Conservation (phyloP, 2,113 vertebrate genomes). For the Oenanthe oenanthe region DNA sequence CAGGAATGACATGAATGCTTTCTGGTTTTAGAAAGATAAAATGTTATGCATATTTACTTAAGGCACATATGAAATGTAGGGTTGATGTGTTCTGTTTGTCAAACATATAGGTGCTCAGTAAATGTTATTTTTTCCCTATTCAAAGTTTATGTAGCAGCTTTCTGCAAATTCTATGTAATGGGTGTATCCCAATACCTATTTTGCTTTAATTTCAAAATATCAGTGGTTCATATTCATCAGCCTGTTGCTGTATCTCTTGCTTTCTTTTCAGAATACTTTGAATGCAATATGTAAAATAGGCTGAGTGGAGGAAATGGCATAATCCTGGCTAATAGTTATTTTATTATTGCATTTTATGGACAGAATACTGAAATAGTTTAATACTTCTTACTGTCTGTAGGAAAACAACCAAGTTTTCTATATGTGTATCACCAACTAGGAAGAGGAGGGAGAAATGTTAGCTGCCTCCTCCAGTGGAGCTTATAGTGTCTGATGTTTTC, state of each 20-base stretch:
- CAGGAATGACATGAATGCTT: neutral
- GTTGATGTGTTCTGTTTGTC: neutral
- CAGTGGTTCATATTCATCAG: neutral
- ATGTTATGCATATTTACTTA: neutral
- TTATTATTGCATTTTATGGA: neutral
- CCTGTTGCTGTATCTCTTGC: neutral
- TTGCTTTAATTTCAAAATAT: neutral
- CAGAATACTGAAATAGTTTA: neutral
- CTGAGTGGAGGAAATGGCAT: neutral
- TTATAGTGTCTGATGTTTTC: neutral
- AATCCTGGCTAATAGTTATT: neutral
- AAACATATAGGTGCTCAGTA: neutral
- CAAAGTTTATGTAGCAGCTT: neutral
- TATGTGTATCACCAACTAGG: neutral
- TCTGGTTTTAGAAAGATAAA: neutral
- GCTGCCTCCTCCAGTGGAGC: neutral
- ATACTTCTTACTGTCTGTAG: neutral
- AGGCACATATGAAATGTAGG: neutral
- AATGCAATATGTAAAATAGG: neutral
- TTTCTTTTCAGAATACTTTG: constrained; percentile 1
- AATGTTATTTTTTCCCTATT: neutral
- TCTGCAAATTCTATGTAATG: neutral
- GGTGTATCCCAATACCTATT: neutral
- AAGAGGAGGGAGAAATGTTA: neutral
- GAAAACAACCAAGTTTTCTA: neutral